Conservation (phyloP, 2,888 invertebrate species). For the Aphidius colemani region DNA sequence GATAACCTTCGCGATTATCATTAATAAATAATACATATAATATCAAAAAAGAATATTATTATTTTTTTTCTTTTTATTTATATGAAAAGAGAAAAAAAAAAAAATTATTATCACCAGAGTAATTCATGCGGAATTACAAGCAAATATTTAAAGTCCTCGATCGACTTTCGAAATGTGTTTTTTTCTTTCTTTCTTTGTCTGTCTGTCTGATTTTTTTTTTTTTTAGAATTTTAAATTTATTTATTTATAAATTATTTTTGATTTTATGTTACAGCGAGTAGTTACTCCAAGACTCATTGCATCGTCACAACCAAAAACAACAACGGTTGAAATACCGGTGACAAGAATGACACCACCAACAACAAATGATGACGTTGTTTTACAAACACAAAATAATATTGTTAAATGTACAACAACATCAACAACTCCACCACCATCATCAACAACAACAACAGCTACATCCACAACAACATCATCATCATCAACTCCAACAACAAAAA, state of each 20-base stretch:
- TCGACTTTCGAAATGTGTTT: background rate
- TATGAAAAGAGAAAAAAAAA: too few species aligned
- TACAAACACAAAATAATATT: slow-evolving; percentile 64
- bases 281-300: slow-evolving; percentile 58
- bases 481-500: slow-evolving; percentile 63
- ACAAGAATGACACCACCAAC: slow-evolving; percentile 62
- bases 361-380: slow-evolving; percentile 62
- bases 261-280: slow-evolving; percentile 56
- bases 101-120: too few species aligned
- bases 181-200: too few species aligned
- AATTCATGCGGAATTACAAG: too few species aligned
- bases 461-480: slow-evolving; percentile 52
- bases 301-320: slow-evolving; percentile 57
- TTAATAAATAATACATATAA: too few species aligned
- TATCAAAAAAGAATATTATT: too few species aligned
- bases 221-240: slow-evolving; percentile 9
- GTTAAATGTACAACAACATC: slow-evolving; percentile 60
- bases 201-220: too few species aligned
- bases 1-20: too few species aligned
- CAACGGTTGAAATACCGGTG: slow-evolving; percentile 59
- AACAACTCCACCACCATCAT: slow-evolving; percentile 50
- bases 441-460: slow-evolving; percentile 59
- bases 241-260: slow-evolving; percentile 20
- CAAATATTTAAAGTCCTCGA: too few species aligned
- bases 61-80: too few species aligned